Percentiles rank a stretch among this genome's conserved stretches.
These are phyloP conservation scores for Lucinisca nassula DNA, from an alignment of 2,888 invertebrate species.

Conservation along the genomic window DNA sequence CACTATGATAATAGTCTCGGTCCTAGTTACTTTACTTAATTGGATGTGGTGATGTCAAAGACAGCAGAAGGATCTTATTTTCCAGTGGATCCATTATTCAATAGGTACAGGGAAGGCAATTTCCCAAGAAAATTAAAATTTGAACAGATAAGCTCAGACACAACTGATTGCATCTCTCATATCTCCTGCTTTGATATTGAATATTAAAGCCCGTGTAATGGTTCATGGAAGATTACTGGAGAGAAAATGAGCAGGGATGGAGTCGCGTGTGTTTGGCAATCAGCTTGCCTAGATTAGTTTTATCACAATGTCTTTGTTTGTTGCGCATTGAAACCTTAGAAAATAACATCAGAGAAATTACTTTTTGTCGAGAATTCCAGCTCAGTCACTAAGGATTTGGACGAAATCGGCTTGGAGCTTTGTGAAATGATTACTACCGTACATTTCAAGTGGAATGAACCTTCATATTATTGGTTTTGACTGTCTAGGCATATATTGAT, in stretches of 20 bases:
- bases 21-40: not conserved
- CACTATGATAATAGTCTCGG: too few relatives aligned
- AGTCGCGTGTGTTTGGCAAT: not conserved
- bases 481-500: too few relatives aligned
- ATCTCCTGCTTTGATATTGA: constrained; percentile 2
- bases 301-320: not conserved
- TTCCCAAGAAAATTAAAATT: constrained; percentile 26
- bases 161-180: constrained; percentile 14
- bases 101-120: not conserved
- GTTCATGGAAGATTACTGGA: not conserved
- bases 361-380: not conserved
- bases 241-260: not conserved
- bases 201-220: not conserved
- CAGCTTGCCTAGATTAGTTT: not conserved
- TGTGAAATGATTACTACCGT: not conserved
- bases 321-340: not conserved
- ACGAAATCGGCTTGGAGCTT: not conserved
- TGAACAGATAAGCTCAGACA: constrained; percentile 1
- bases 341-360: constrained; percentile 10
- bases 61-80: not conserved
- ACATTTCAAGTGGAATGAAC: not conserved
- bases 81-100: constrained; percentile 6
- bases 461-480: too few relatives aligned
- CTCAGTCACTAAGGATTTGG: not conserved
- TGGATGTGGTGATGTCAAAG: not conserved